Percentiles rank a stretch among this genome's conserved stretches.
Evolutionary conservation across 1,140 invertebrate genomes (phyloP).

Genomic region (Drosophila sp.): DNA sequence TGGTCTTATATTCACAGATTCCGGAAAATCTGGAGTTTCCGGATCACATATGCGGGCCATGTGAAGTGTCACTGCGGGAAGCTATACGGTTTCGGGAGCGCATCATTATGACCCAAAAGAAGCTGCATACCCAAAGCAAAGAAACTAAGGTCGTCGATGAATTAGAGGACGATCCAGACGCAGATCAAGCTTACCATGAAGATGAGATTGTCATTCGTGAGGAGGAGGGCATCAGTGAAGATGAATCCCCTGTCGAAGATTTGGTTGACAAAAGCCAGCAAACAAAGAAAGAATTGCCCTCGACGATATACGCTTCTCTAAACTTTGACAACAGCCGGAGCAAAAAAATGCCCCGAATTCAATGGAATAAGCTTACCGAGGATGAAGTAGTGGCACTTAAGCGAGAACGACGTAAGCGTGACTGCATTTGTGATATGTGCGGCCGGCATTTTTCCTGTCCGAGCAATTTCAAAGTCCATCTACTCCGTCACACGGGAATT

Average conservation of each 20-base stretch:
- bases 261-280: neutral
- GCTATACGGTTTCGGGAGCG: constrained; percentile 57
- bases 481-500: constrained; percentile 52
- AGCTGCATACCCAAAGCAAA: constrained; percentile 24
- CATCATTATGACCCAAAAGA: constrained; percentile 55
- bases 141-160: neutral
- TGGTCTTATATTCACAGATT: constrained; percentile 27
- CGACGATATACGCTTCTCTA: constrained; percentile 30
- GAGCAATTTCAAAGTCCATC: constrained; percentile 68
- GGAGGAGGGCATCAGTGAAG: neutral
- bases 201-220: constrained; percentile 11
- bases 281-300: neutral
- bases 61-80: constrained; percentile 49
- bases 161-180: neutral
- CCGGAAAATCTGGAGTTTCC: constrained; percentile 39
- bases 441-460: constrained; percentile 63
- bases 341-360: constrained; percentile 39
- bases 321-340: constrained; percentile 47
- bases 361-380: constrained; percentile 61
- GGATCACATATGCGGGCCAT: constrained; percentile 52
- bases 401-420: constrained; percentile 60
- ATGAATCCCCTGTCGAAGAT: neutral
- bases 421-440: constrained; percentile 67
- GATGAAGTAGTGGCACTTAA: constrained; percentile 56
- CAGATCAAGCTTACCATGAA: neutral